Conservation (phyloP, 2,888 invertebrate species). For the Byasa hedistus region DNA sequence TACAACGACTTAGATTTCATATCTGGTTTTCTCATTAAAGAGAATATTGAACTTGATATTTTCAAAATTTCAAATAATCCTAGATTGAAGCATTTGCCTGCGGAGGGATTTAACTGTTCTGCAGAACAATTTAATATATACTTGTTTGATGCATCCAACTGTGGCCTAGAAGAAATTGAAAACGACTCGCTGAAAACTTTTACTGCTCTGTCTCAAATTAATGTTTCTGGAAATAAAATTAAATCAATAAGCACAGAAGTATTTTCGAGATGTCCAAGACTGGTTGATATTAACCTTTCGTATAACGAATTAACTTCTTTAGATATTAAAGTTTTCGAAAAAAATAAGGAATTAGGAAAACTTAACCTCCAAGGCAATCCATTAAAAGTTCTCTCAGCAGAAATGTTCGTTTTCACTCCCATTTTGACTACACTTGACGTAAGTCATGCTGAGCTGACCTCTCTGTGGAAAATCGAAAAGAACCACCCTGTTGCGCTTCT, state of each 20-base stretch:
- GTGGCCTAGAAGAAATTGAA: constrained; percentile 82
- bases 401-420: constrained; percentile 82
- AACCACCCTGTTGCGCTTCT: constrained; percentile 68
- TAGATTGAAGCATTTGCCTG: constrained; percentile 82
- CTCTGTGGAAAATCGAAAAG: constrained; percentile 82
- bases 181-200: constrained; percentile 85
- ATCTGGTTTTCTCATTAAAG: constrained; percentile 83
- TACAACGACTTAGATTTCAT: constrained; percentile 85
- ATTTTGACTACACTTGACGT: constrained; percentile 84
- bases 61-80: constrained; percentile 86
- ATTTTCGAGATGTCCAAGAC: constrained; percentile 77
- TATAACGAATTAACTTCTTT: constrained; percentile 83
- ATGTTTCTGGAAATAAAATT: constrained; percentile 84
- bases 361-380: constrained; percentile 87
- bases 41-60: constrained; percentile 84
- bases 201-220: constrained; percentile 83
- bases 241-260: constrained; percentile 77
- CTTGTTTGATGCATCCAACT: constrained; percentile 86
- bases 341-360: constrained; percentile 83
- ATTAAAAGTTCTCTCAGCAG: constrained; percentile 82
- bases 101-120: constrained; percentile 82
- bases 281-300: constrained; percentile 86
- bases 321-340: constrained; percentile 82
- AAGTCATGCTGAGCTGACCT: constrained; percentile 83
- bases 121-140: constrained; percentile 82